Percentiles rank a stretch among this genome's conserved stretches.
These are phyloP conservation scores for Drosophila arizonae DNA, from an alignment of 1,140 invertebrate genomes.

Conservation along the genomic window DNA sequence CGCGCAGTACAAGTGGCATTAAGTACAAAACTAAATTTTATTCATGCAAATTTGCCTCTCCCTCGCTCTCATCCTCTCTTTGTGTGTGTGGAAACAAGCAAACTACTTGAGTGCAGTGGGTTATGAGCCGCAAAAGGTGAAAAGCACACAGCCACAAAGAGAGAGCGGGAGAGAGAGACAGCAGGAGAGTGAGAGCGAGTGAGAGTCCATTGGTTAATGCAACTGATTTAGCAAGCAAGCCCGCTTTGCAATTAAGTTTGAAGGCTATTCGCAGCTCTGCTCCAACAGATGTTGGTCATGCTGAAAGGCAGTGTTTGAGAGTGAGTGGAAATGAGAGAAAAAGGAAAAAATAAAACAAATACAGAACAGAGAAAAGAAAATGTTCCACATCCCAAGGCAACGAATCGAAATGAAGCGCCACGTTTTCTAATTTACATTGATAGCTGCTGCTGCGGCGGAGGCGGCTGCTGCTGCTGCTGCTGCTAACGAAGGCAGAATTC, in stretches of 20 bases:
- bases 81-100: slow-evolving; percentile 12
- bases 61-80: background rate
- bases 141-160: slow-evolving; percentile 49
- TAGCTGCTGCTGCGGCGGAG: slow-evolving; percentile 42
- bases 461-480: slow-evolving; percentile 3
- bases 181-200: background rate
- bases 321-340: slow-evolving; percentile 20
- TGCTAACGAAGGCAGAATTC: slow-evolving; percentile 72
- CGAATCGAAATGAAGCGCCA: slow-evolving; percentile 71
- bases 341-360: slow-evolving; percentile 36
- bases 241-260: slow-evolving; percentile 73
- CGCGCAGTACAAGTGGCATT: slow-evolving; percentile 43
- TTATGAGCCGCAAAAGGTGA: slow-evolving; percentile 73
- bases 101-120: slow-evolving; percentile 72
- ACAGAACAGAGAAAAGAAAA: slow-evolving; percentile 20
- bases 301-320: slow-evolving; percentile 53
- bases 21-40: slow-evolving; percentile 57
- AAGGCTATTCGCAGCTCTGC: slow-evolving; percentile 59
- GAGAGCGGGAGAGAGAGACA: background rate
- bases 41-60: slow-evolving; percentile 67
- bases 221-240: slow-evolving; percentile 66
- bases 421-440: slow-evolving; percentile 77
- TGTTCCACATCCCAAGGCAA: slow-evolving; percentile 32
- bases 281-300: slow-evolving; percentile 23
- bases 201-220: slow-evolving; percentile 61